Evolutionary conservation across 2,888 invertebrate species (phyloP).

Genomic region (Eutolmus rufibarbis): DNA sequence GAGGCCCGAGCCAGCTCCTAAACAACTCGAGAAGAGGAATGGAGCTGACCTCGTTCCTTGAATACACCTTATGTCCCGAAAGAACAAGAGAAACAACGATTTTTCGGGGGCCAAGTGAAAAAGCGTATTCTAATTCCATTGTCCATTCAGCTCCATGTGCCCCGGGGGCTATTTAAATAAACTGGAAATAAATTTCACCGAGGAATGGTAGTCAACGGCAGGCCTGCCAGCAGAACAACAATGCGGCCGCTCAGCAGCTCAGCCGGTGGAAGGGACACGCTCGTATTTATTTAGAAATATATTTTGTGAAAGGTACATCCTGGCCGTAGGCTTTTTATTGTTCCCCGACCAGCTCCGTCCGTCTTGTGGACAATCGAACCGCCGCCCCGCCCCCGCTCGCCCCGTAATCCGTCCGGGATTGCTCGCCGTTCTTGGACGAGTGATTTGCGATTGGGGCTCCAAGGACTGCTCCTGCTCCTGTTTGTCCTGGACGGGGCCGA

Average conservation of each 20-base stretch:
- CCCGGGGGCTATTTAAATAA: slow-evolving; percentile 33
- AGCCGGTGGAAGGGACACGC: slow-evolving; percentile 8
- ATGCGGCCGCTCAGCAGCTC: not conserved
- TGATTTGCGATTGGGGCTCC: slow-evolving; percentile 23
- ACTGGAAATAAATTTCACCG: slow-evolving; percentile 30
- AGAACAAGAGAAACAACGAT: not conserved
- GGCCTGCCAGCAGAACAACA: not conserved
- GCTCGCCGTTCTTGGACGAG: not conserved
- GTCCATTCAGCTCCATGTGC: slow-evolving; percentile 34
- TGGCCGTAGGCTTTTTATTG: slow-evolving; percentile 35
- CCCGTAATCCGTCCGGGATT: not conserved
- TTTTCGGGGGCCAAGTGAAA: slow-evolving; percentile 8
- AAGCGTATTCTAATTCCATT: slow-evolving; percentile 36
- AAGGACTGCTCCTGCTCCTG: not conserved
- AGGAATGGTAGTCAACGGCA: slow-evolving; percentile 26
- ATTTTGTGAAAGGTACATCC: slow-evolving; percentile 36
- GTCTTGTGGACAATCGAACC: slow-evolving; percentile 5
- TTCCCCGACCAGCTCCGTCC: not conserved
- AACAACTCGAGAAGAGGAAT: slow-evolving; percentile 1
- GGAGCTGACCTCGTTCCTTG: slow-evolving; percentile 15
- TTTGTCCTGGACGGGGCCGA: not conserved
- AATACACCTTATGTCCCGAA: slow-evolving; percentile 11
- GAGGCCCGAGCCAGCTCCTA: not conserved
- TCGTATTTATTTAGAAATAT: not conserved
- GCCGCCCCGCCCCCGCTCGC: not conserved